phyloP scores from a whole-genome alignment of 2,888 invertebrate genomes.

The Nineta flava region DNA sequence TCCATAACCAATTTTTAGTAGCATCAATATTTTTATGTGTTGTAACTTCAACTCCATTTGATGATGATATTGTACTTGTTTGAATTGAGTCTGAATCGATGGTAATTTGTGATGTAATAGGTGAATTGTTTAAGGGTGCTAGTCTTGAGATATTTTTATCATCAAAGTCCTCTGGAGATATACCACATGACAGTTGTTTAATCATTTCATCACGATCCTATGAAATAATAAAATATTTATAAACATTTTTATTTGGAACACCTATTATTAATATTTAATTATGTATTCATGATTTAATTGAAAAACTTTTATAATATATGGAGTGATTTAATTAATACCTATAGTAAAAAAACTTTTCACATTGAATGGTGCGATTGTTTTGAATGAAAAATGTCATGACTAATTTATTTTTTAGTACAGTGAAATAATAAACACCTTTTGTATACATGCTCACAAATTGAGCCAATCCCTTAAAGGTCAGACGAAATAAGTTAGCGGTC shows the following conservation, averaged over 20 bases:
- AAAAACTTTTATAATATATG: too few species aligned
- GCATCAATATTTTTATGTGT: slow-evolving; percentile 9
- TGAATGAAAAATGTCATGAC: too few species aligned
- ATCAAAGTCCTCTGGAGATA: slow-evolving; percentile 29
- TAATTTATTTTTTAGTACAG: too few species aligned
- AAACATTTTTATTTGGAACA: background rate
- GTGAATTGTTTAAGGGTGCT: slow-evolving; percentile 4
- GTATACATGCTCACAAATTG: too few species aligned
- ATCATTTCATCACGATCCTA: slow-evolving; percentile 46
- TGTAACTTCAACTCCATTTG: slow-evolving; percentile 13
- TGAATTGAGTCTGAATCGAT: slow-evolving; percentile 8
- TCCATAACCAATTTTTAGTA: slow-evolving; percentile 21
- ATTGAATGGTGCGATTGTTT: too few species aligned
- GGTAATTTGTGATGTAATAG: slow-evolving; percentile 16
- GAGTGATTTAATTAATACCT: too few species aligned
- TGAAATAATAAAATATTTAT: slow-evolving; percentile 14
- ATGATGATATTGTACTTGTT: slow-evolving; percentile 13
- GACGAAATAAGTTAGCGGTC: too few species aligned
- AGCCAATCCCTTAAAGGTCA: too few species aligned
- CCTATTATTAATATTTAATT: too few species aligned
- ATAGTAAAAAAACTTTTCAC: too few species aligned
- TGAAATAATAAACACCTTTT: too few species aligned
- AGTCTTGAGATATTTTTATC: slow-evolving; percentile 15
- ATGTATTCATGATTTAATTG: too few species aligned
- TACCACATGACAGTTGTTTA: slow-evolving; percentile 39